These are phyloP conservation scores for Gadus chalcogrammus DNA, from an alignment of 2,113 vertebrate species.

Conservation along the genomic window DNA sequence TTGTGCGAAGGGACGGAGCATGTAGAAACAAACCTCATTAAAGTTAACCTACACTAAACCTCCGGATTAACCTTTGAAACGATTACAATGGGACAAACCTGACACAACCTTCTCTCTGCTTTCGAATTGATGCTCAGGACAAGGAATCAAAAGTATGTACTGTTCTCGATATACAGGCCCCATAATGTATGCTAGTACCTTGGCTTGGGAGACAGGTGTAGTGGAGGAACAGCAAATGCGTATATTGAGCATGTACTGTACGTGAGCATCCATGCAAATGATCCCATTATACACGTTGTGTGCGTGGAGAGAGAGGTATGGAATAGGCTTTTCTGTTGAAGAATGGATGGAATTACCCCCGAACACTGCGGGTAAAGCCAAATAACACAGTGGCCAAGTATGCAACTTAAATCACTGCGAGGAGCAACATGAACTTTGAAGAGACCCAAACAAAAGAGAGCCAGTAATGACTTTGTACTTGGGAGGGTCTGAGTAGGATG, in stretches of 20 bases:
- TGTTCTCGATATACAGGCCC: no score
- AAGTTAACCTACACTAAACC: neutral
- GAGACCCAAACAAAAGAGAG: no score
- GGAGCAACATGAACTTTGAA: neutral
- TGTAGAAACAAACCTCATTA: no score
- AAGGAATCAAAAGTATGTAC: neutral
- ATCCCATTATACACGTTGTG: constrained; percentile 9
- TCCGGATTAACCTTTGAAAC: constrained; percentile 15
- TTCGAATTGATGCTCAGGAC: constrained; percentile 22
- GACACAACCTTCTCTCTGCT: neutral
- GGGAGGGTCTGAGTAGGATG: no score
- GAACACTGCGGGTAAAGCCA: neutral
- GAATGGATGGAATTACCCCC: neutral
- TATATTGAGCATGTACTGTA: neutral
- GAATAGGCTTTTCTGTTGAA: constrained; percentile 3
- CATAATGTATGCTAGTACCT: no score
- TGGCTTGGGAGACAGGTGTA: neutral
- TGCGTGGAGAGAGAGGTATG: neutral
- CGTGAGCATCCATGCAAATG: neutral
- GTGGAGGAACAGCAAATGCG: neutral
- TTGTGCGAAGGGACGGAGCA: no score
- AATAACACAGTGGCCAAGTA: neutral
- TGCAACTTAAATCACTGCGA: constrained; percentile 1
- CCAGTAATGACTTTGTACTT: no score
- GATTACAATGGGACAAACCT: neutral